Evolutionary conservation across 2,113 vertebrate genomes (phyloP).

Genomic region (Gasterosteus aculeatus): DNA sequence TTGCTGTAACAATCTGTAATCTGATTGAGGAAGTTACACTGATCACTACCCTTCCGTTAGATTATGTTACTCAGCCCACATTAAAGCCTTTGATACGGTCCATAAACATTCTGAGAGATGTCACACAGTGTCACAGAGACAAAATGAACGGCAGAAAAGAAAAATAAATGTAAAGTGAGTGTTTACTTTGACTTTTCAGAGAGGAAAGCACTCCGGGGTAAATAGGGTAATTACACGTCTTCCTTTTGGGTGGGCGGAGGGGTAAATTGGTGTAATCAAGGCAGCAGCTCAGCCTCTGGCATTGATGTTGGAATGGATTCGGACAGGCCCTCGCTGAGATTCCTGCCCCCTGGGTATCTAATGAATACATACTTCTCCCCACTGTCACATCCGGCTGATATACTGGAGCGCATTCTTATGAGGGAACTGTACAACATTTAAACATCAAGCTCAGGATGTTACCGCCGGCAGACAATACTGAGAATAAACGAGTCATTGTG

Average conservation of each 20-base stretch:
- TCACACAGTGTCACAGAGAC: background rate
- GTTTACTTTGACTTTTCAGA: slow-evolving; percentile 30
- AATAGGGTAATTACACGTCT: slow-evolving; percentile 75
- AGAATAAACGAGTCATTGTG: background rate
- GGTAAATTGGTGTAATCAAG: slow-evolving; percentile 73
- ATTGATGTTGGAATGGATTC: slow-evolving; percentile 63
- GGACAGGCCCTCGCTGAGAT: slow-evolving; percentile 43
- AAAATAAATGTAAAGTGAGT: slow-evolving; percentile 19
- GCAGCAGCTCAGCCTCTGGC: slow-evolving; percentile 56
- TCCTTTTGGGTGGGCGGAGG: slow-evolving; percentile 68
- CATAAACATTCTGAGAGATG: background rate
- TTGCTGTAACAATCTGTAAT: background rate
- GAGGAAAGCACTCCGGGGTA: slow-evolving; percentile 56
- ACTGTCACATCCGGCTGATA: slow-evolving; percentile 69
- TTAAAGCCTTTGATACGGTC: background rate
- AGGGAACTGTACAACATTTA: background rate
- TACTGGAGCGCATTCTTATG: background rate
- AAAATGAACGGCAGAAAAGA: background rate
- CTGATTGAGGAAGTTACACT: background rate
- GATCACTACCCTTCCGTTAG: background rate
- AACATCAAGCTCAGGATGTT: background rate
- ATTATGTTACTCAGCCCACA: background rate
- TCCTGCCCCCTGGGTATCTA: slow-evolving; percentile 54
- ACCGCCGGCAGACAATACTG: background rate
- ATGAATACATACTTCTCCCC: slow-evolving; percentile 55